phyloP scores from a whole-genome alignment of 2,888 invertebrate genomes.

The Philhelius pedissequus region DNA sequence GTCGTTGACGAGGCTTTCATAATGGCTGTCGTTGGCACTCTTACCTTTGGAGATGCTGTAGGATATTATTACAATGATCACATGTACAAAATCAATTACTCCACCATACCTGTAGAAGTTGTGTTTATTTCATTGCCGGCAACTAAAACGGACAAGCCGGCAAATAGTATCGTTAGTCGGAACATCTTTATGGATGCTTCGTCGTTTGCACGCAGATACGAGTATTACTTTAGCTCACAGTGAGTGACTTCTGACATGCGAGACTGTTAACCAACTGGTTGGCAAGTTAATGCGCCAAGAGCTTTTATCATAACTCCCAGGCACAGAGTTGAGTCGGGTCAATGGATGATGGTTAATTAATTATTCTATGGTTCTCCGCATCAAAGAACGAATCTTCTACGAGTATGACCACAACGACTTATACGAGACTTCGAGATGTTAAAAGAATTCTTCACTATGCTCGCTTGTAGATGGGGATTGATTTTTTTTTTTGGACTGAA shows the following conservation, averaged over 20 bases:
- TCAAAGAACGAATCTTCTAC: background rate
- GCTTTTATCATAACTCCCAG: slow-evolving; percentile 75
- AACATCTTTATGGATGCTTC: slow-evolving; percentile 6
- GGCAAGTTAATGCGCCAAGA: slow-evolving; percentile 72
- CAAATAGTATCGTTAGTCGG: background rate
- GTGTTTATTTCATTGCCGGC: background rate
- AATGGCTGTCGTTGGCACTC: background rate
- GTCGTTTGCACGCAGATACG: too few species aligned
- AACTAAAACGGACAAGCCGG: slow-evolving; percentile 9
- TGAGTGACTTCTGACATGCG: slow-evolving; percentile 65
- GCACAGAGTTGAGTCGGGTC: slow-evolving; percentile 48
- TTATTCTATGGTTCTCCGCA: slow-evolving; percentile 59
- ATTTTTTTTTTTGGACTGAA: background rate
- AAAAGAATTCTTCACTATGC: background rate
- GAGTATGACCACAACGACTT: background rate
- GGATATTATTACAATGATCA: background rate
- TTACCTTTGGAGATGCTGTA: slow-evolving; percentile 16
- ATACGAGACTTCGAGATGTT: background rate
- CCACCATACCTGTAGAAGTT: slow-evolving; percentile 44
- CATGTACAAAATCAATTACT: background rate
- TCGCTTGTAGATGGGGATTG: background rate
- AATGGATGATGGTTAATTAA: slow-evolving; percentile 65
- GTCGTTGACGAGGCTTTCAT: slow-evolving; percentile 20
- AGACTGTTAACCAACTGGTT: slow-evolving; percentile 73
- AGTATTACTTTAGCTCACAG: slow-evolving; percentile 5